These are phyloP conservation scores for Streptopelia turtur DNA, from an alignment of 2,797 vertebrate species.

Conservation along the genomic window DNA sequence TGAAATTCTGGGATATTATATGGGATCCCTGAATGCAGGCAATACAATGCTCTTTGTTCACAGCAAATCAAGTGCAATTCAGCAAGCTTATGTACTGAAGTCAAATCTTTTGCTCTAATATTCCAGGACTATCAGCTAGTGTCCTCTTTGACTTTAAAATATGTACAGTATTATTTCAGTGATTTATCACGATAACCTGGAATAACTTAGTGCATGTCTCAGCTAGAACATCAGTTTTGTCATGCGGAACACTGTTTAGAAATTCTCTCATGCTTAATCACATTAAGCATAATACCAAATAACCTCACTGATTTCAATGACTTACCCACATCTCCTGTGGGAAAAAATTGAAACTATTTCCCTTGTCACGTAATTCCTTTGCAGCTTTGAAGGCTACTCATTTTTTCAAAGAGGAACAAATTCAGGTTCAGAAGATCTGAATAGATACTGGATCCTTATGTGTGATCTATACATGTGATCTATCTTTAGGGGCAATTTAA, in stretches of 20 bases:
- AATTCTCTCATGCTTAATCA: slow-evolving; percentile 37
- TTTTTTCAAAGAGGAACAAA: slow-evolving; percentile 3
- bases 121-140: neutral
- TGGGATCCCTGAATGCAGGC: neutral
- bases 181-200: neutral
- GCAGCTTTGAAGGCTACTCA: neutral
- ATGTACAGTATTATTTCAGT: neutral
- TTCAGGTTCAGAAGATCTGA: neutral
- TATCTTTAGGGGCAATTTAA: neutral
- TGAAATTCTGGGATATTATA: neutral
- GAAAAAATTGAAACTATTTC: slow-evolving; percentile 37
- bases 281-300: slow-evolving; percentile 37
- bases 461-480: neutral
- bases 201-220: neutral
- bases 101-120: neutral
- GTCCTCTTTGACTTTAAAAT: neutral
- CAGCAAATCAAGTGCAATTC: neutral
- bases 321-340: neutral
- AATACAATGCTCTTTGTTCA: neutral
- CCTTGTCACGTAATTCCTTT: neutral
- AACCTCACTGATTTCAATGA: slow-evolving; percentile 12
- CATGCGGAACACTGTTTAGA: slow-evolving; percentile 6
- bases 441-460: neutral
- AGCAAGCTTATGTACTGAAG: neutral
- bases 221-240: neutral